Evolutionary conservation across 2,113 vertebrate species (phyloP).

Genomic region (Gymnorhina tibicen): DNA sequence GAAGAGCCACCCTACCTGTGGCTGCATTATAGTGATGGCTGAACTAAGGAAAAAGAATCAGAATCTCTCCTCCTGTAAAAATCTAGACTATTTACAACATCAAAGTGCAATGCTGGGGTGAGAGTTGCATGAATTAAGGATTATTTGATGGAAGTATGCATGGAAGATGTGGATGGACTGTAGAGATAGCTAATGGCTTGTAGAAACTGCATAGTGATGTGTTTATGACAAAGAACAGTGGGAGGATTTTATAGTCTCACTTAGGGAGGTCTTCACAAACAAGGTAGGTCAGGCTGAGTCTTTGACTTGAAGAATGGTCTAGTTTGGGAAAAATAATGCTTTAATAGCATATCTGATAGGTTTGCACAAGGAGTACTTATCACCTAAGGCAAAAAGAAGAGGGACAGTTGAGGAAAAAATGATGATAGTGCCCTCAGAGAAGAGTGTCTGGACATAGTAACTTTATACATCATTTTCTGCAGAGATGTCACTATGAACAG

Average conservation of each 20-base stretch:
- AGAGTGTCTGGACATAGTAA: not conserved
- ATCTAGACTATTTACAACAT: not conserved
- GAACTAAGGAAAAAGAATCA: not conserved
- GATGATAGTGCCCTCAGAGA: not conserved
- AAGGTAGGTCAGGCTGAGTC: not conserved
- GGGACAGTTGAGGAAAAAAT: not conserved
- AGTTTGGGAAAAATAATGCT: not conserved
- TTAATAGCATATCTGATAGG: not conserved
- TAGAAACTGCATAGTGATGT: not conserved
- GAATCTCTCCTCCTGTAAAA: not conserved
- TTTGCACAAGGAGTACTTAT: not conserved
- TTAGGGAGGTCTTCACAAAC: not conserved
- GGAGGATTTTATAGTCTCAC: not conserved
- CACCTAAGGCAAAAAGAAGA: not conserved
- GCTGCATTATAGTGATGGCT: not conserved
- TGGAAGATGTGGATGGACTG: not conserved
- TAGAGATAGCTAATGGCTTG: not conserved
- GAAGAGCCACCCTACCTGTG: not conserved
- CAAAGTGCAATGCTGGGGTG: not conserved
- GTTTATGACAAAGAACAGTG: not conserved
- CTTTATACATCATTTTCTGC: not conserved
- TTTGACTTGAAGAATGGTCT: not conserved
- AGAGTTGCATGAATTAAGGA: not conserved
- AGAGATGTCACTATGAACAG: not conserved
- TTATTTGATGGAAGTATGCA: not conserved